phyloP scores from a whole-genome alignment of 2,797 vertebrate species.

The Acanthurus tractus region DNA sequence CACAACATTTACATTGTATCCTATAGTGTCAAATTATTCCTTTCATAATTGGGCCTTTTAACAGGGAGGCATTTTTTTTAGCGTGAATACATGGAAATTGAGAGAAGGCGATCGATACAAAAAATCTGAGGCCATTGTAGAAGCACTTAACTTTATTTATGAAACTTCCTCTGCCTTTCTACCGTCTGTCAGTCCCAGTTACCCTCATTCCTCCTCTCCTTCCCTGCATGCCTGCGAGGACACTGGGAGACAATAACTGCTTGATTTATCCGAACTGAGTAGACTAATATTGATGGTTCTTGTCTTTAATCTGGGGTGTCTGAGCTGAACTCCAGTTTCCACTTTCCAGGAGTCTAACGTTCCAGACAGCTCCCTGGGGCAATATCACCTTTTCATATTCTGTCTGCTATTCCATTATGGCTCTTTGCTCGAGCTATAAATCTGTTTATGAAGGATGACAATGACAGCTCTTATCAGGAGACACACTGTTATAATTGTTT shows the following conservation, averaged over 20 bases:
- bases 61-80: constrained; percentile 9
- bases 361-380: constrained; percentile 55
- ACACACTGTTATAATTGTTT: constrained; percentile 61
- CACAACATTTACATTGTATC: background rate
- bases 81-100: constrained; percentile 2
- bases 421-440: constrained; percentile 50
- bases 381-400: constrained; percentile 61
- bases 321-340: constrained; percentile 27
- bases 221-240: constrained; percentile 9
- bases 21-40: background rate
- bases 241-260: constrained; percentile 27
- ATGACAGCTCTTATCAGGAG: constrained; percentile 56
- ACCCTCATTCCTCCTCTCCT: background rate
- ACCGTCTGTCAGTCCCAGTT: constrained; percentile 15
- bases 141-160: constrained; percentile 38
- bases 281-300: constrained; percentile 43
- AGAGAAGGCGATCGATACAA: constrained; percentile 11
- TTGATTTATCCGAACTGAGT: constrained; percentile 40
- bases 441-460: constrained; percentile 64
- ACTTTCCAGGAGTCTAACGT: constrained; percentile 33
- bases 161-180: constrained; percentile 11
- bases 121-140: constrained; percentile 14
- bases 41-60: background rate
- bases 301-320: constrained; percentile 37
- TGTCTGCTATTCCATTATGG: constrained; percentile 54